A percentile compares a stretch with the other conserved stretches of the same genome.
These are phyloP conservation scores for Phaenicophaeus curvirostris DNA, from an alignment of 2,797 vertebrate genomes.

Conservation along the genomic window DNA sequence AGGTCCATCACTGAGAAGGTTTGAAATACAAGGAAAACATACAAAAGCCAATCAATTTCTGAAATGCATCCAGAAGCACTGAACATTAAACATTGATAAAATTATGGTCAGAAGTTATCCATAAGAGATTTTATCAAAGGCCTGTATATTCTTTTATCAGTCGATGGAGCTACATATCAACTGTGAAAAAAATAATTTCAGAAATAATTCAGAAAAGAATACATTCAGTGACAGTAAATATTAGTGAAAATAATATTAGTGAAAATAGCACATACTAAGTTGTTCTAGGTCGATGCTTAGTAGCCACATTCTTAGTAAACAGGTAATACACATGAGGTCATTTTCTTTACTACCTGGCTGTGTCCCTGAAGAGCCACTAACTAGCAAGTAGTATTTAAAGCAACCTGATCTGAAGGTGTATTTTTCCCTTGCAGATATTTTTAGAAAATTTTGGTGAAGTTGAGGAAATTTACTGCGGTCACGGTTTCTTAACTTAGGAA, in stretches of 20 bases:
- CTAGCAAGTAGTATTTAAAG: conserved; percentile 28
- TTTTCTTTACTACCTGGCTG: not conserved
- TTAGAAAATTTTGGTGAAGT: not conserved
- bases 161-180: not conserved
- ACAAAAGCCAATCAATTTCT: not conserved
- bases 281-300: not conserved
- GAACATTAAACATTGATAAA: not conserved
- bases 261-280: not conserved
- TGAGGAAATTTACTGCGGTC: not conserved
- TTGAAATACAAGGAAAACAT: not conserved
- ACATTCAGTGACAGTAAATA: not conserved
- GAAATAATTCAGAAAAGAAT: not conserved
- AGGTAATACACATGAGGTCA: not conserved
- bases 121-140: not conserved
- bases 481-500: not conserved
- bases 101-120: not conserved
- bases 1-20: not conserved
- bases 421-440: not conserved
- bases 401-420: not conserved
- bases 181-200: not conserved
- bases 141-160: not conserved
- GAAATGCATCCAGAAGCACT: not conserved
- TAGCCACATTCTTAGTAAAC: not conserved
- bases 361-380: not conserved
- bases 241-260: not conserved